phyloP scores from a whole-genome alignment of 1,140 invertebrate genomes.

The Penaeus chinensis region DNA sequence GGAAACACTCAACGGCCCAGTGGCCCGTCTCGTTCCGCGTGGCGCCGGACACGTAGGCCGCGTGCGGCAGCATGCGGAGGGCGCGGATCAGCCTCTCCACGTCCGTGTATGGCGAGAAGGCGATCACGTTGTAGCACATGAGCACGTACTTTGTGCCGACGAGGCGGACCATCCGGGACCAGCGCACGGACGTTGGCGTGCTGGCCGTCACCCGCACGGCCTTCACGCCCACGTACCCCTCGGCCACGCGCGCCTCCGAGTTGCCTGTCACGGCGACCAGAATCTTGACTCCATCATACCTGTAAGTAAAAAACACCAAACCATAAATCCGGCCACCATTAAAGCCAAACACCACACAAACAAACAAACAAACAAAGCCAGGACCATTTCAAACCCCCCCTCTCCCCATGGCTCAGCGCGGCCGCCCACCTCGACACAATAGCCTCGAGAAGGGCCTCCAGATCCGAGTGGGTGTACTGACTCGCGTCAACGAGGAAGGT shows the following conservation, averaged over 20 bases:
- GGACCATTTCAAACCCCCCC: no score
- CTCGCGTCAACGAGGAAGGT: no score
- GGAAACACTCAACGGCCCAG: constrained; percentile 67
- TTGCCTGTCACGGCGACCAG: constrained; percentile 2
- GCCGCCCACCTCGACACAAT: no score
- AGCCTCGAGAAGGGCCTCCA: no score
- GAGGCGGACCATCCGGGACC: constrained; percentile 62
- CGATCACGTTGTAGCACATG: constrained; percentile 63
- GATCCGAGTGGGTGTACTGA: no score
- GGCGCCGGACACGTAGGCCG: constrained; percentile 64
- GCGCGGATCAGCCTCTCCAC: constrained; percentile 66
- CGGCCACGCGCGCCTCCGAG: neutral
- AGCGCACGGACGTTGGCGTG: constrained; percentile 30
- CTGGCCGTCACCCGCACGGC: constrained; percentile 23
- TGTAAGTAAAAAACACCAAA: neutral
- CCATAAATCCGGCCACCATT: no score
- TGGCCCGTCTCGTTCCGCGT: constrained; percentile 65
- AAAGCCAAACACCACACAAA: no score
- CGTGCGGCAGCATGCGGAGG: constrained; percentile 58
- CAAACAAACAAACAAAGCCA: no score
- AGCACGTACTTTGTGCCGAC: constrained; percentile 66
- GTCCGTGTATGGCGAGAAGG: constrained; percentile 64
- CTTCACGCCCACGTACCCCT: neutral
- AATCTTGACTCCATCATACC: constrained; percentile 15
- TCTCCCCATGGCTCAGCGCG: no score